A percentile compares a stretch with the other conserved stretches of the same genome.
phyloP scores from a whole-genome alignment of 2,888 invertebrate species.

The Agonopterix alstromeriana region DNA sequence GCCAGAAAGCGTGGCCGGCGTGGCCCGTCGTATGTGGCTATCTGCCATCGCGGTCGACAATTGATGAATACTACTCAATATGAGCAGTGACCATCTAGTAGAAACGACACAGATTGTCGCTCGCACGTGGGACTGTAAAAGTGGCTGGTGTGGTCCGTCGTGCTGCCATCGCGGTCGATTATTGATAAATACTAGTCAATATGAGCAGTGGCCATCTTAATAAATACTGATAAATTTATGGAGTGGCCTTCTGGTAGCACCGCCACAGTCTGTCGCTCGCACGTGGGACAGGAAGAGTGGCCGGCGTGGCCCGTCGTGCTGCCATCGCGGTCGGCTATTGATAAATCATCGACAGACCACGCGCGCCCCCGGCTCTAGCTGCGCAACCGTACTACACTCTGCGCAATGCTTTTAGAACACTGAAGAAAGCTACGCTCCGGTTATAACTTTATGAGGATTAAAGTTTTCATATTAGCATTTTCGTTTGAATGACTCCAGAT shows the following conservation, averaged over 20 bases:
- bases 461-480: too few species aligned
- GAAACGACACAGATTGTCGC: too few species aligned
- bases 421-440: not conserved
- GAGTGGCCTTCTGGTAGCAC: too few species aligned
- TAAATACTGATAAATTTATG: too few species aligned
- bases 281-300: constrained; percentile 46
- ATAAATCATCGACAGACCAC: constrained; percentile 69
- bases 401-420: not conserved
- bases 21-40: constrained; percentile 55
- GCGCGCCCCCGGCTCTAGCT: constrained; percentile 57
- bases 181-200: constrained; percentile 59
- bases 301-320: constrained; percentile 50
- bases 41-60: constrained; percentile 53
- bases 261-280: constrained; percentile 15
- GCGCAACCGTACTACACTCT: constrained; percentile 38
- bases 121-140: constrained; percentile 36
- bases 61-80: constrained; percentile 71
- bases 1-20: constrained; percentile 52
- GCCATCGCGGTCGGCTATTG: constrained; percentile 56
- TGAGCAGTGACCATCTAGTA: too few species aligned
- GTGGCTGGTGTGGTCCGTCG: constrained; percentile 45
- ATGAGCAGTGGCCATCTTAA: too few species aligned
- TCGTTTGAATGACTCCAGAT: too few species aligned
- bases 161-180: constrained; percentile 56
- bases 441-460: not conserved